These are phyloP conservation scores for Anoplopoma fimbria DNA, from an alignment of 2,113 vertebrate genomes.

Conservation along the genomic window DNA sequence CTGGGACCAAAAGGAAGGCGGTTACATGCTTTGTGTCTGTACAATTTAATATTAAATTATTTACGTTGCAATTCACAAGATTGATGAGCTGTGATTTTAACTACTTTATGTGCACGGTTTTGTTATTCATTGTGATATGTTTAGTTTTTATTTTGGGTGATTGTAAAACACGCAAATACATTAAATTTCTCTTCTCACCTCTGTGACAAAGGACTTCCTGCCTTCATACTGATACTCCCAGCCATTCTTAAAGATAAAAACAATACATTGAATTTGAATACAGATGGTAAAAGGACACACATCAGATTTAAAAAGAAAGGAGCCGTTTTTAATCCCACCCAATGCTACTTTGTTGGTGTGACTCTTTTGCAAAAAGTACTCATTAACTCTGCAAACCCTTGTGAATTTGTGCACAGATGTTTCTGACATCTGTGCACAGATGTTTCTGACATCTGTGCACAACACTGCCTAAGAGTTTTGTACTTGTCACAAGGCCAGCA, in stretches of 20 bases:
- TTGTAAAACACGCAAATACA: neutral
- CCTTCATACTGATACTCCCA: constrained; percentile 89
- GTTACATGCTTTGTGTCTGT: neutral
- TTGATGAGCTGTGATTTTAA: neutral
- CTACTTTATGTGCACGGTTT: neutral
- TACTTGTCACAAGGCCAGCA: neutral
- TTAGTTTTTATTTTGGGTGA: neutral
- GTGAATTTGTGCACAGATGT: neutral
- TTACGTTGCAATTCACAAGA: neutral
- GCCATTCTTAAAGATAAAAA: constrained; percentile 52
- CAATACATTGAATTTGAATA: neutral
- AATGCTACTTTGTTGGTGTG: neutral
- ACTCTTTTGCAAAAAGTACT: neutral
- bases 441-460: neutral
- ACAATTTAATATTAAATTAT: neutral
- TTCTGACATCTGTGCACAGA: neutral
- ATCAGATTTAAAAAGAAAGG: neutral
- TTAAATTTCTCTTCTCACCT: constrained; percentile 83
- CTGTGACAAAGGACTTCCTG: constrained; percentile 87
- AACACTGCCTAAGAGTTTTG: neutral
- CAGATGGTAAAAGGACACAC: neutral
- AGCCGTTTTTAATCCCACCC: neutral
- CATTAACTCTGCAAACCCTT: neutral
- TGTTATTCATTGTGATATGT: neutral
- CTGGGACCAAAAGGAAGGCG: constrained; percentile 78